Base-by-base conservation (phyloP, 2,888 invertebrate species). In the Leucoma salicis region DNA sequence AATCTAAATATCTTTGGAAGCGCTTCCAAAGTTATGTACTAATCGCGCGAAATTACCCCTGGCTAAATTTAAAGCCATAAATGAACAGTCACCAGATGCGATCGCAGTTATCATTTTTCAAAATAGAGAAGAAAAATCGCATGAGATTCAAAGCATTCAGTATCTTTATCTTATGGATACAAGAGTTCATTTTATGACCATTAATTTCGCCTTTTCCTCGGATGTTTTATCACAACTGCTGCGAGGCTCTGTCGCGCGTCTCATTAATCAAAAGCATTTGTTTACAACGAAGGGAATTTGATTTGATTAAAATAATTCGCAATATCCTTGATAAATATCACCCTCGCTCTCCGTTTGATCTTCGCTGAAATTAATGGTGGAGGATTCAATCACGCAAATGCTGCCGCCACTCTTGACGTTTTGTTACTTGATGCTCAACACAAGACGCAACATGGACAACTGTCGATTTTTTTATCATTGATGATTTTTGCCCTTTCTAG, bases 251-350 rank as follows among this genome's bases (percentile, higher is more conserved):
- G 89, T 88, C 88, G 88, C 88, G 81, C 78, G 88, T 83, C 88
- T 85, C 89, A 89, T 89, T 89, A 89, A 89, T 89, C 89, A 89
- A 88, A 88, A 88, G 84, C 89, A 89, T 89, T 89, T 89, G 89
- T 89, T 89, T 89, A 89, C 88, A 89, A 87, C 82, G 87, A 82
- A 87, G 87, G 86, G 87, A 89, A 87, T 89, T 88, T 88, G 88
- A 89, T 88, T 89, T 89, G 88, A 89, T 89, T 89, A 89, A 88
- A 89, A 89, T 89, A 89, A 88, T 89, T 86, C 87, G 87, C 88
- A 89, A 89, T 88, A 89, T 89, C 89, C 87, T 88, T 89, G 88
- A 88, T 89, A 89, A 88, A 88, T 89, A 89, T 88, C 88, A 88
- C 89, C 88, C 88, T 84, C 87, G 78, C 78, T 87, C 87, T 87